Evolutionary conservation across 2,888 invertebrate species (phyloP), one percentile per base, ranked within the genome.

Genomic region (Lepidonotus clava): DNA sequence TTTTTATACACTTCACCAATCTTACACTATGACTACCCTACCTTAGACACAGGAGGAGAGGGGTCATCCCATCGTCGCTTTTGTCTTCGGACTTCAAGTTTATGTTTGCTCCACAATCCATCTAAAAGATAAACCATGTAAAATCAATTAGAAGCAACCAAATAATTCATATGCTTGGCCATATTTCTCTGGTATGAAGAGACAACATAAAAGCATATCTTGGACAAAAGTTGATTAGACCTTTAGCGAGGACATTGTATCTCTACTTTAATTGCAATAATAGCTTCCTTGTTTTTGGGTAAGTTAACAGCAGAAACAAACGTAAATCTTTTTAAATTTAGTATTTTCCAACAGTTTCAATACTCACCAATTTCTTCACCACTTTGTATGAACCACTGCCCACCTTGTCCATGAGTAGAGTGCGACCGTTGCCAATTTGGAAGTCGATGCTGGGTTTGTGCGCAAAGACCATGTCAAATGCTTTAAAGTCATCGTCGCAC

Each of bases 101-200:
- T 11, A 92, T 91, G 89, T 93, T 91, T 8, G 93, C 93, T 32
- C 93, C 93, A 66, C 91, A 91, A 86, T 91, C 89, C 8, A 92
- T 89, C 92, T 92, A 88, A 76, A 87, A 90, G n/a, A n/a, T n/a
- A n/a, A n/a, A n/a, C n/a, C n/a, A n/a, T n/a, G n/a, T n/a, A n/a
- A n/a, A n/a, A n/a, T n/a, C n/a, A n/a, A n/a, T n/a, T n/a, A n/a
- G n/a, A n/a, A n/a, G n/a, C n/a, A n/a, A n/a, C n/a, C n/a, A n/a
- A n/a, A n/a, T n/a, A n/a, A n/a, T n/a, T n/a, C n/a, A n/a, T n/a
- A n/a, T n/a, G n/a, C n/a, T n/a, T n/a, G n/a, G n/a, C n/a, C n/a
- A n/a, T n/a, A n/a, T n/a, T n/a, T n/a, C n/a, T n/a, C n/a, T n/a
- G n/a, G n/a, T n/a, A n/a, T n/a, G n/a, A n/a, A n/a, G n/a, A n/a